Evolutionary conservation across 2,888 invertebrate genomes (phyloP).

Genomic region (Torymus texanus): DNA sequence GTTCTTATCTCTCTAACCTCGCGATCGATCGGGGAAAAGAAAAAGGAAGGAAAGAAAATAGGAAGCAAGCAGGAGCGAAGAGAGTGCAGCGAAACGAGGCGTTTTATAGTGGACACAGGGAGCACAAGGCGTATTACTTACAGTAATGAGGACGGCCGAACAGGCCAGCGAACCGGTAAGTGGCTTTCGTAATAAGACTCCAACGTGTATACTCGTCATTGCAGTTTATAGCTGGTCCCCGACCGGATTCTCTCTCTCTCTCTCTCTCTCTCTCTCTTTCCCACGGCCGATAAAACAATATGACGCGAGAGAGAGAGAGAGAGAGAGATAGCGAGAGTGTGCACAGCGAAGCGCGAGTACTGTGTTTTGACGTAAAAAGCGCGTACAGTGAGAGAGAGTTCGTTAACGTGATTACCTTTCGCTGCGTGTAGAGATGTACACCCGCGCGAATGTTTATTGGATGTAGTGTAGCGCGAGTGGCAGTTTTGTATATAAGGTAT

Average conservation of each 20-base stretch:
- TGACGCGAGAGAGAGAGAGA: not conserved
- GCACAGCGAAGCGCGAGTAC: not conserved
- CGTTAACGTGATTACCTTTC: constrained; percentile 28
- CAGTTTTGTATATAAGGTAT: too few relatives aligned
- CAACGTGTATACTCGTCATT: constrained; percentile 3
- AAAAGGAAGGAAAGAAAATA: not conserved
- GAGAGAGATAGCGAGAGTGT: not conserved
- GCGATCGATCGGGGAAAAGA: constrained; percentile 15
- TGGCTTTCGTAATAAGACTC: constrained; percentile 47
- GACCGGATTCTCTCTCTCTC: not conserved
- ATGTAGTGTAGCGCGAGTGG: too few relatives aligned
- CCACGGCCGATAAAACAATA: constrained; percentile 44
- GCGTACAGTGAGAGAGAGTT: not conserved
- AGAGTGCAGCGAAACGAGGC: not conserved
- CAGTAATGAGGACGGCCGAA: constrained; percentile 42
- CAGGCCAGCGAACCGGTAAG: constrained; percentile 15
- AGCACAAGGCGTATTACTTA: constrained; percentile 42
- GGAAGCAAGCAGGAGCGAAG: not conserved
- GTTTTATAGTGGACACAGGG: constrained; percentile 22
- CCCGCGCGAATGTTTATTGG: too few relatives aligned
- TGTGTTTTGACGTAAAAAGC: constrained; percentile 10
- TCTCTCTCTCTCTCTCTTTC: not conserved
- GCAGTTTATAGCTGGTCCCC: constrained; percentile 18
- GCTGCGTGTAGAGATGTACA: too few relatives aligned
- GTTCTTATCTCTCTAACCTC: constrained; percentile 7